Conservation (phyloP, 2,797 vertebrate genomes). For the Dermochelys coriacea region DNA sequence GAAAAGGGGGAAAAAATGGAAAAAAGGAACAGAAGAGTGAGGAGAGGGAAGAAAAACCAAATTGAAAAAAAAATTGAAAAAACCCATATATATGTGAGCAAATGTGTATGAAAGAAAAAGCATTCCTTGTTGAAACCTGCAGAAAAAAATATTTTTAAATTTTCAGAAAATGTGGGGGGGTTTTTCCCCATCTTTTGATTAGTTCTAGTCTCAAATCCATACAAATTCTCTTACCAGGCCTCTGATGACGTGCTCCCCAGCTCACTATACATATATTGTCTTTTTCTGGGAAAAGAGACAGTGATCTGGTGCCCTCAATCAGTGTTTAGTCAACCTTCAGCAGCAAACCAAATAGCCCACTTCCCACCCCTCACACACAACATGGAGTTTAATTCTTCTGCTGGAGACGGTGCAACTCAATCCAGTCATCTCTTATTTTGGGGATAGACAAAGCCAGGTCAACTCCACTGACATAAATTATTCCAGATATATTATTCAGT, state of each 20-base stretch:
- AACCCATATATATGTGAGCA: not conserved
- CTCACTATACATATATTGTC: not conserved
- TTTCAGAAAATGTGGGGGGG: not conserved
- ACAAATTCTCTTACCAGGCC: not conserved
- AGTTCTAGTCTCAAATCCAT: not conserved
- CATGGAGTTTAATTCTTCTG: not conserved
- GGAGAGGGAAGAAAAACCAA: not conserved
- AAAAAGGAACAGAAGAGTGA: not conserved
- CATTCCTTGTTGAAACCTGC: not conserved
- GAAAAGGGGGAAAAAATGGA: not conserved
- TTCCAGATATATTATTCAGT: not conserved
- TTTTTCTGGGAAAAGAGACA: not conserved
- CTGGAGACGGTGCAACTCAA: not conserved
- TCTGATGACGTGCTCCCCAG: not conserved
- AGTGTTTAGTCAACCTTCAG: not conserved
- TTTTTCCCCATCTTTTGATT: not conserved
- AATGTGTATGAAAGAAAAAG: not conserved
- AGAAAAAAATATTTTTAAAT: not conserved
- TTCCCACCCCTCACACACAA: not conserved
- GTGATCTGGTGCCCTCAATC: not conserved
- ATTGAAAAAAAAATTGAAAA: not conserved
- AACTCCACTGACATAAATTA: not conserved
- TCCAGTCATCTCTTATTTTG: not conserved
- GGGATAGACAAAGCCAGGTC: not conserved
- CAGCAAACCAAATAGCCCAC: not conserved